Conservation (phyloP, 2,113 vertebrate genomes). For the Gambusia affinis region DNA sequence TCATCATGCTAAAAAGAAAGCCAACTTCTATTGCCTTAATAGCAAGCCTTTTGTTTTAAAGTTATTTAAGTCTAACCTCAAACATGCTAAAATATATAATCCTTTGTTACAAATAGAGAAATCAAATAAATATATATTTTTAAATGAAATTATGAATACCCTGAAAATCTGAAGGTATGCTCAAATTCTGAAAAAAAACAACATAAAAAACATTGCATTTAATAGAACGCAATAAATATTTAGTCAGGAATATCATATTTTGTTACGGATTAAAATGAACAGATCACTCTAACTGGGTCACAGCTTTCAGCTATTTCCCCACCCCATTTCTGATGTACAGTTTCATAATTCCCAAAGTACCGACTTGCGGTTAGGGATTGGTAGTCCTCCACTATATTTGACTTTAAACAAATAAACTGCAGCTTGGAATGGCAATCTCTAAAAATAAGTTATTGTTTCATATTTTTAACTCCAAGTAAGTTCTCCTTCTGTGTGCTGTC, state of each 20-base stretch:
- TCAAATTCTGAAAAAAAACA: background rate
- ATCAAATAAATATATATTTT: background rate
- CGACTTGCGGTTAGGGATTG: background rate
- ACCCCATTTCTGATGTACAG: background rate
- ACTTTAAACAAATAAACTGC: background rate
- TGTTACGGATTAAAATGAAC: too few species aligned
- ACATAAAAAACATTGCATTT: background rate
- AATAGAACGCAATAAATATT: background rate
- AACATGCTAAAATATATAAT: background rate
- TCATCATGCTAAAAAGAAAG: background rate
- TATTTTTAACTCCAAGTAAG: conserved; percentile 36
- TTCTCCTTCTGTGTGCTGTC: conserved; percentile 46
- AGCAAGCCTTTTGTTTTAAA: background rate
- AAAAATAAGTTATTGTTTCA: conserved; percentile 20
- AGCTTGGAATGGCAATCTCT: background rate
- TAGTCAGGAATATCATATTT: too few species aligned
- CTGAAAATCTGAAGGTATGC: background rate
- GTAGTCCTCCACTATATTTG: background rate
- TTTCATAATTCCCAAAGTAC: background rate
- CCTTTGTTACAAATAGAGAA: background rate
- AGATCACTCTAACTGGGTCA: too few species aligned
- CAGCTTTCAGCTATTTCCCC: background rate
- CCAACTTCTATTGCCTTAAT: background rate
- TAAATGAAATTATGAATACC: background rate
- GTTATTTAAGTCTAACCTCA: background rate